These are phyloP conservation scores for Gadus macrocephalus DNA, from an alignment of 2,113 vertebrate species.

Conservation along the genomic window DNA sequence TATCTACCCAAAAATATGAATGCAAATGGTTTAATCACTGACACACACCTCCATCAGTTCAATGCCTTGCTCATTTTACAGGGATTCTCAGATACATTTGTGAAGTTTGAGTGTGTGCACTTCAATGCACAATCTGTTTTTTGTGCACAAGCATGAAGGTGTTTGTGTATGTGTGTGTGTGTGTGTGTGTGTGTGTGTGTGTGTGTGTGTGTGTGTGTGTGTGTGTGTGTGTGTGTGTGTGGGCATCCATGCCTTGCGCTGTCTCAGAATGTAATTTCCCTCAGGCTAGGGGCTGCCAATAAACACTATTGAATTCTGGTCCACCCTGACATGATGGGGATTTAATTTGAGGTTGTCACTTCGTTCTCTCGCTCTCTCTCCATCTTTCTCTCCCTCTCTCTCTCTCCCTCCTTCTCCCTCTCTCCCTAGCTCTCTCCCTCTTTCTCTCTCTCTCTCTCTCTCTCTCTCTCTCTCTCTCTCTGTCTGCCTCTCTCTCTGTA, in stretches of 20 bases:
- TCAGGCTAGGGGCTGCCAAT: conserved; percentile 72
- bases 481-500: conserved; percentile 35
- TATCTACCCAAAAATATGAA: conserved; percentile 16
- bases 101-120: background rate
- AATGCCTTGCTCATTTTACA: background rate
- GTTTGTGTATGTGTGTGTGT: conserved; percentile 28
- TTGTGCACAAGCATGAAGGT: conserved; percentile 6
- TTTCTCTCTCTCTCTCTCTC: background rate
- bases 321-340: conserved; percentile 75
- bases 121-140: background rate
- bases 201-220: conserved; percentile 32
- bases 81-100: conserved; percentile 23
- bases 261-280: conserved; percentile 76
- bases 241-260: conserved; percentile 62
- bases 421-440: background rate
- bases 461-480: too few species aligned
- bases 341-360: conserved; percentile 75
- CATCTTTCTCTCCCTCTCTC: conserved; percentile 33
- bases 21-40: conserved; percentile 29
- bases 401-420: conserved; percentile 32
- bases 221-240: conserved; percentile 29
- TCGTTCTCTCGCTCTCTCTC: conserved; percentile 44
- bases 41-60: background rate
- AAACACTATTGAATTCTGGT: conserved; percentile 77
- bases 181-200: conserved; percentile 31